These are phyloP conservation scores for Thereva nobilitata DNA, from an alignment of 2,888 invertebrate genomes.

Conservation along the genomic window DNA sequence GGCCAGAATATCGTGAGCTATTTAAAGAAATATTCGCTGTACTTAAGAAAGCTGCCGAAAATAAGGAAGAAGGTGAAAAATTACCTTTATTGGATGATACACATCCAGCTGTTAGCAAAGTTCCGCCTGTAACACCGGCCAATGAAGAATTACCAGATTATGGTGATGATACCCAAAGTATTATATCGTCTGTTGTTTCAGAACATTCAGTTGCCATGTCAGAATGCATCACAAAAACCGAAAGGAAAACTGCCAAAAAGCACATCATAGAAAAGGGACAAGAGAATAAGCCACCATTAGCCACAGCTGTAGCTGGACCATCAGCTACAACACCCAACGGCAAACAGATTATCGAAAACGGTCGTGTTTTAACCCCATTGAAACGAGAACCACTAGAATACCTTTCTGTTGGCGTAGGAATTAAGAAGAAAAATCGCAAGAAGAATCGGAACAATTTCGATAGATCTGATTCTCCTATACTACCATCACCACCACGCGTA, in stretches of 20 bases:
- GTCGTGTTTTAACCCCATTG: conserved; percentile 65
- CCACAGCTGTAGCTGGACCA: conserved; percentile 42
- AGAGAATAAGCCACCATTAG: conserved; percentile 51
- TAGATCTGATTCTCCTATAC: conserved; percentile 71
- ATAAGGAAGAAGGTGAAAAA: conserved; percentile 78
- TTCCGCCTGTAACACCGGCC: conserved; percentile 71
- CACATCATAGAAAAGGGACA: conserved; percentile 54
- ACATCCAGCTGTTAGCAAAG: conserved; percentile 59
- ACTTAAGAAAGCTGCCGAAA: conserved; percentile 80
- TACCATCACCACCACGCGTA: conserved; percentile 70
- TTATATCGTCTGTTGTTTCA: conserved; percentile 75
- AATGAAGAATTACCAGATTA: conserved; percentile 67
- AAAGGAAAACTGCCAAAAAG: conserved; percentile 60
- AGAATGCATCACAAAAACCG: conserved; percentile 66
- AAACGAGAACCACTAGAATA: conserved; percentile 77
- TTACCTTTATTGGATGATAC: conserved; percentile 72
- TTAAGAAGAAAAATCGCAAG: conserved; percentile 73
- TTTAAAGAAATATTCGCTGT: conserved; percentile 85
- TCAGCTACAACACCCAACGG: conserved; percentile 37
- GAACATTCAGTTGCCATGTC: conserved; percentile 72
- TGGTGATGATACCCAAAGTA: conserved; percentile 69
- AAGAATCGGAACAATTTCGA: conserved; percentile 65
- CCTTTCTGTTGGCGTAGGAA: conserved; percentile 67
- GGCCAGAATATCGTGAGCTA: conserved; percentile 78
- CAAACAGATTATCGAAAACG: conserved; percentile 52